A percentile compares a stretch with the other conserved stretches of the same genome.
Evolutionary conservation across 2,797 vertebrate genomes (phyloP).

Genomic region (Sebastes hubbsi): DNA sequence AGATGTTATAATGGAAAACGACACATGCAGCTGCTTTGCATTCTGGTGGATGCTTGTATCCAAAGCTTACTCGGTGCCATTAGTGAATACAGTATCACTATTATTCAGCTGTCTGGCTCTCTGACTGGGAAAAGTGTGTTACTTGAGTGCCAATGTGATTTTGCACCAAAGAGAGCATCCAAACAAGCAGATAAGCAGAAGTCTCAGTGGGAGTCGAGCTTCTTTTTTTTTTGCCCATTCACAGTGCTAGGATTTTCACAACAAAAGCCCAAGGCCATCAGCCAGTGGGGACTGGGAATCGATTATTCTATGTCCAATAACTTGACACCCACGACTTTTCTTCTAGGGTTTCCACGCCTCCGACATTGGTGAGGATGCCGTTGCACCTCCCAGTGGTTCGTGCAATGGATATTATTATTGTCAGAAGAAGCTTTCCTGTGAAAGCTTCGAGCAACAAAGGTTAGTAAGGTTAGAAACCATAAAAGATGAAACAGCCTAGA

Average conservation of each 20-base stretch:
- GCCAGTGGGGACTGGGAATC: not conserved
- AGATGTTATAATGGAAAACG: not conserved
- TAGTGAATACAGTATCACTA: not conserved
- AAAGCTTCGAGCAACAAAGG: no score
- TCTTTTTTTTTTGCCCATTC: not conserved
- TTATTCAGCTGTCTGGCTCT: not conserved
- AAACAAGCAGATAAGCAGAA: constrained; percentile 4
- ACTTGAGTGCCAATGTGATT: not conserved
- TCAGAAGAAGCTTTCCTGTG: not conserved
- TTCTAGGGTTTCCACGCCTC: not conserved
- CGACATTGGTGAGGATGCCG: not conserved
- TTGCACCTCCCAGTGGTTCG: not conserved
- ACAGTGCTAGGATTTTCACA: not conserved
- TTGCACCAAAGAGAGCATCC: constrained; percentile 1
- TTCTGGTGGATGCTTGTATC: not conserved
- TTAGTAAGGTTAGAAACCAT: not conserved
- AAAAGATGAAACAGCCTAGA: not conserved
- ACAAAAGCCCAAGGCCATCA: not conserved
- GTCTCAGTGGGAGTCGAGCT: not conserved
- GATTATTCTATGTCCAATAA: not conserved
- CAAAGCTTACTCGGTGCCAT: not conserved
- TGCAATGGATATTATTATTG: not conserved
- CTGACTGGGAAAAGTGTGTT: not conserved
- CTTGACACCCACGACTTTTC: not conserved
- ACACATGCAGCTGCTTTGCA: not conserved